A percentile compares a stretch with the other conserved stretches of the same genome.
These are phyloP conservation scores for Matsumyia berberina DNA, from an alignment of 2,888 invertebrate genomes.

Conservation along the genomic window DNA sequence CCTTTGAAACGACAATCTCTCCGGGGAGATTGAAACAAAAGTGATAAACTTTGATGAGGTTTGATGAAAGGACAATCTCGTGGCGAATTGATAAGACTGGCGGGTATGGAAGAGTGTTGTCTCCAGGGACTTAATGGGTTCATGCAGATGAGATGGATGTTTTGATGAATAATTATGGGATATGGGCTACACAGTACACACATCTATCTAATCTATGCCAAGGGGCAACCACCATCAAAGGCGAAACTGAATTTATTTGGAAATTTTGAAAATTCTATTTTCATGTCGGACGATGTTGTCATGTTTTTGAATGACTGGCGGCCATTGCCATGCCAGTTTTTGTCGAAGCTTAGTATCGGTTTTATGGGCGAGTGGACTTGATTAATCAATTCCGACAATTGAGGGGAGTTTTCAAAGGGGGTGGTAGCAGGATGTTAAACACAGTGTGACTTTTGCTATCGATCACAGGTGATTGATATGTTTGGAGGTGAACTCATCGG, in stretches of 20 bases:
- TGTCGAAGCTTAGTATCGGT: neutral
- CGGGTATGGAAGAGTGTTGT: neutral
- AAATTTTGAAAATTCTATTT: conserved; percentile 13
- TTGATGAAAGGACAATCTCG: conserved; percentile 51
- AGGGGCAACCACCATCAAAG: neutral
- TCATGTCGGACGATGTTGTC: neutral
- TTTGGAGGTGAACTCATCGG: too few species aligned
- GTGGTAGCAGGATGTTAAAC: neutral
- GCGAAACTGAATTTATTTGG: neutral
- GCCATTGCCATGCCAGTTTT: neutral
- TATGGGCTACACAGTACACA: neutral
- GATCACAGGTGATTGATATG: neutral
- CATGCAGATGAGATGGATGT: conserved; percentile 46
- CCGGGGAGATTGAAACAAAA: conserved; percentile 45
- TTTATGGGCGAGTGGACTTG: neutral
- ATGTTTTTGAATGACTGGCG: neutral
- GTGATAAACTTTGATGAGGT: conserved; percentile 61
- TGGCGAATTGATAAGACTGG: conserved; percentile 33
- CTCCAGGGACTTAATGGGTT: conserved; percentile 25
- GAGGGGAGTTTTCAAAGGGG: too few species aligned
- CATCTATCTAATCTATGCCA: neutral
- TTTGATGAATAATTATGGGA: conserved; percentile 63
- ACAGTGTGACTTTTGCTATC: too few species aligned
- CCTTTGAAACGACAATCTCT: neutral
- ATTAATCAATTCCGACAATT: neutral